These are phyloP conservation scores for Gastrophryne carolinensis DNA, from an alignment of 2,797 vertebrate genomes.

Conservation along the genomic window DNA sequence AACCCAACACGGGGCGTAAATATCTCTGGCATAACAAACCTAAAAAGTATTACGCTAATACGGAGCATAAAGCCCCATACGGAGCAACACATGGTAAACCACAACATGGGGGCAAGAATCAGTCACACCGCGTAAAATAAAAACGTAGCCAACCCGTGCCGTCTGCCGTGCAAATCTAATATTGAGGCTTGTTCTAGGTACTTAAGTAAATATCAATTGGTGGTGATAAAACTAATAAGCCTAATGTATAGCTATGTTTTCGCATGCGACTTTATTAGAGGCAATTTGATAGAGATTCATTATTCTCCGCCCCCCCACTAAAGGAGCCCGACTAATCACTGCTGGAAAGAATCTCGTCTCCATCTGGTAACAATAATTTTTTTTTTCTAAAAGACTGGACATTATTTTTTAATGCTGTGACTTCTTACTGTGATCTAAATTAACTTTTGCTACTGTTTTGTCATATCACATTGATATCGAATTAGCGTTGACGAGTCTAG, in stretches of 20 bases:
- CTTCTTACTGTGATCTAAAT: slow-evolving; percentile 84
- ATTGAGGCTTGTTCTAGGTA: background rate
- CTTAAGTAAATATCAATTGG: background rate
- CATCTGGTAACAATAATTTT: slow-evolving; percentile 87
- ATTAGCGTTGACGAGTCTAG: slow-evolving; percentile 61
- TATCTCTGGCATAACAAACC: background rate
- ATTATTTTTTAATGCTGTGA: slow-evolving; percentile 83
- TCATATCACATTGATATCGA: slow-evolving; percentile 77
- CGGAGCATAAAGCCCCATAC: slow-evolving; percentile 60
- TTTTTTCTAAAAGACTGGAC: slow-evolving; percentile 77
- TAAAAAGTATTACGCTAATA: background rate
- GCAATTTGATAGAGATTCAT: slow-evolving; percentile 64
- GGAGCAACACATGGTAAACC: slow-evolving; percentile 78
- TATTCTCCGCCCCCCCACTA: slow-evolving; percentile 70
- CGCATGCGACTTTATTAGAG: background rate
- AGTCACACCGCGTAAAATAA: background rate
- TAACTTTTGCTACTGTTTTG: slow-evolving; percentile 79
- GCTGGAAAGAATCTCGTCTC: slow-evolving; percentile 80
- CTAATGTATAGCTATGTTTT: slow-evolving; percentile 2
- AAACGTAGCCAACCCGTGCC: background rate
- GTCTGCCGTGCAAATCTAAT: background rate
- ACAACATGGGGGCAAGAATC: slow-evolving; percentile 75
- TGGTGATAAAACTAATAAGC: slow-evolving; percentile 13
- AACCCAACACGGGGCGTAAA: no score
- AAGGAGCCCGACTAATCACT: slow-evolving; percentile 70